Percentiles rank a stretch among this genome's conserved stretches.
Evolutionary conservation across 2,888 invertebrate species (phyloP).

Genomic region (Diarsia dahlii): DNA sequence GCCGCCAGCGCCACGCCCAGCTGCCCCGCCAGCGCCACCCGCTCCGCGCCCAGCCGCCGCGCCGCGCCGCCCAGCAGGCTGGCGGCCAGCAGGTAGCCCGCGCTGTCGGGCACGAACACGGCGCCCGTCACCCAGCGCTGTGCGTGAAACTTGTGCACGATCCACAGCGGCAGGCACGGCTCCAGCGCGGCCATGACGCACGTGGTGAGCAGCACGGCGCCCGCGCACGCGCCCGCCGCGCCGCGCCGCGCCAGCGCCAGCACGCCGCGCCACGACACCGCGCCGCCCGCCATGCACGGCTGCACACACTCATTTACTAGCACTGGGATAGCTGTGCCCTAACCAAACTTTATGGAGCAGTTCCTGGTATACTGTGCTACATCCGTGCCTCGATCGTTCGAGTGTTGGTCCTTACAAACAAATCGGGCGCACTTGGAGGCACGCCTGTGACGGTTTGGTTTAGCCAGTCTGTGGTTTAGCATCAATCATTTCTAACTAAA

Average conservation of each 20-base stretch:
- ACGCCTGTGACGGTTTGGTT: not conserved
- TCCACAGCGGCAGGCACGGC: conserved; percentile 85
- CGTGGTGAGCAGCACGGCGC: conserved; percentile 84
- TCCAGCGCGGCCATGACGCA: conserved; percentile 86
- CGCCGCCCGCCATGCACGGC: conserved; percentile 38
- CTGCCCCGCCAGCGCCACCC: conserved; percentile 81
- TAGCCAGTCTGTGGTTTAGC: not conserved
- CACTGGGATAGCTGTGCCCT: not conserved
- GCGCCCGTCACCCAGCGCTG: conserved; percentile 82
- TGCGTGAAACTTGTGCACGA: conserved; percentile 78
- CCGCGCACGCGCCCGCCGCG: conserved; percentile 79
- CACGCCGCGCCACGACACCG: conserved; percentile 53
- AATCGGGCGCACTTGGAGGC: not conserved
- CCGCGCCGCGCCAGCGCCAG: conserved; percentile 66
- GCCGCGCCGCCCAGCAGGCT: conserved; percentile 76
- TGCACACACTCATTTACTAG: not conserved
- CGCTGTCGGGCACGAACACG: conserved; percentile 86
- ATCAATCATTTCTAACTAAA: not conserved
- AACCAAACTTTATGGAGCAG: not conserved
- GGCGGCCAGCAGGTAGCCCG: conserved; percentile 82
- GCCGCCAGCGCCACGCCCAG: conserved; percentile 78
- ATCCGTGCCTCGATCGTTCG: not conserved
- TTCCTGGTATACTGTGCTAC: not conserved
- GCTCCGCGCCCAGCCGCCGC: conserved; percentile 77
- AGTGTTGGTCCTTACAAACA: not conserved